Evolutionary conservation across 1,140 invertebrate genomes (phyloP), one percentile per base, ranked within the genome.

Genomic region (Eriosoma lanigerum): DNA sequence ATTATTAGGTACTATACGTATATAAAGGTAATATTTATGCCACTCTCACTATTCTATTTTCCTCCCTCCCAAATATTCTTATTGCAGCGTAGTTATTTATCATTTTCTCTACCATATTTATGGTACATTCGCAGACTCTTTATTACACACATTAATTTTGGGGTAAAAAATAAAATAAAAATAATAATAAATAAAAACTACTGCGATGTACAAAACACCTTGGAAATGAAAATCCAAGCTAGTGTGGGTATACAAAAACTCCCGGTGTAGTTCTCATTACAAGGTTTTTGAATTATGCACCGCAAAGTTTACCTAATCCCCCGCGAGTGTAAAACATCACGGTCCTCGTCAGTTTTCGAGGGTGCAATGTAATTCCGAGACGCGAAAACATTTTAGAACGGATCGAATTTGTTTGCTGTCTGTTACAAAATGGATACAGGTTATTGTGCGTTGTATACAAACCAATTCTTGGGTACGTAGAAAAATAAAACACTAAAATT

Each of bases 241-340:
- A 17, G 56, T 68, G 17, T 26, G 44, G 56, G 56, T 68, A 21
- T 19, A 44, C 75, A 56, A 78, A 78, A 75, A 78, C 38, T 54
- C 44, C 21, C 56, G 38, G 75, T 78, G 44, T 62, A 38, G 56
- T 78, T 78, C 75, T 78, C 75, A 78, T 78, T 78, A 78, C 75
- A 78, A 29, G 38, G 75, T 62, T 78, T 75, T 78, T 78, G 75
- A 78, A 78, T 78, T 78, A 78, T 78, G 75, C 56, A 78, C 75
- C 75, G 56, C 75, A 62, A 78, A 78, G 75, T 78, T 78, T 78
- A 62, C 75, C 54, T 78, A 78, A 78, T 78, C 75, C 75, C 56
- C 46, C 38, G 75, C 38, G 21, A 78, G 75, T 48, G 75, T 62
- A 78, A 78, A 78, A 78, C n/a, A 60, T 78, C 75, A 78, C 75